A percentile compares a stretch with the other conserved stretches of the same genome.
These are phyloP conservation scores for Yponomeuta malinellus DNA, from an alignment of 2,888 invertebrate species.

Conservation along the genomic window DNA sequence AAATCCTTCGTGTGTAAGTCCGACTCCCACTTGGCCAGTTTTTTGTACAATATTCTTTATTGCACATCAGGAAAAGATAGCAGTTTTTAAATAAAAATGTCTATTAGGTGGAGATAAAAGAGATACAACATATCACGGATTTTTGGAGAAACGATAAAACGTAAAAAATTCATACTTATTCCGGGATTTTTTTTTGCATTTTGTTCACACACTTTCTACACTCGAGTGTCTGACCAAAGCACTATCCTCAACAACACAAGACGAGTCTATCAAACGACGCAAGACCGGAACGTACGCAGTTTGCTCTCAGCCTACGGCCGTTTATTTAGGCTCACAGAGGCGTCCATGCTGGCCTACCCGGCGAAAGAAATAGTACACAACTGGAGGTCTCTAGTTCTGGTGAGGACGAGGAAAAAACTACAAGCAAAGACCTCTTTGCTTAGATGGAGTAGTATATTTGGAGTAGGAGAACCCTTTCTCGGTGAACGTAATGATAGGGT, in stretches of 20 bases:
- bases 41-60: no score
- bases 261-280: not conserved
- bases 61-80: no score
- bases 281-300: slow-evolving; percentile 5
- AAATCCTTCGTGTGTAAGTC: no score
- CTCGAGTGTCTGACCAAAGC: not conserved
- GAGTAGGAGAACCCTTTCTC: not conserved
- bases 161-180: no score
- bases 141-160: no score
- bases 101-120: no score
- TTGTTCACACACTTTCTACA: no score
- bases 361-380: not conserved
- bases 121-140: no score
- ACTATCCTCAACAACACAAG: not conserved
- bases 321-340: slow-evolving; percentile 3
- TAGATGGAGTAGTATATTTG: not conserved
- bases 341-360: not conserved
- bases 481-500: not conserved
- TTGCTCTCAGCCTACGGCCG: slow-evolving; percentile 4
- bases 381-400: not conserved
- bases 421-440: not conserved
- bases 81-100: no score
- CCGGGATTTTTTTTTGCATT: no score
- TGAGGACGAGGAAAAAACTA: not conserved
- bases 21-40: no score